Evolutionary conservation across 2,797 vertebrate genomes (phyloP).

Genomic region (Ctenopoma multispine): DNA sequence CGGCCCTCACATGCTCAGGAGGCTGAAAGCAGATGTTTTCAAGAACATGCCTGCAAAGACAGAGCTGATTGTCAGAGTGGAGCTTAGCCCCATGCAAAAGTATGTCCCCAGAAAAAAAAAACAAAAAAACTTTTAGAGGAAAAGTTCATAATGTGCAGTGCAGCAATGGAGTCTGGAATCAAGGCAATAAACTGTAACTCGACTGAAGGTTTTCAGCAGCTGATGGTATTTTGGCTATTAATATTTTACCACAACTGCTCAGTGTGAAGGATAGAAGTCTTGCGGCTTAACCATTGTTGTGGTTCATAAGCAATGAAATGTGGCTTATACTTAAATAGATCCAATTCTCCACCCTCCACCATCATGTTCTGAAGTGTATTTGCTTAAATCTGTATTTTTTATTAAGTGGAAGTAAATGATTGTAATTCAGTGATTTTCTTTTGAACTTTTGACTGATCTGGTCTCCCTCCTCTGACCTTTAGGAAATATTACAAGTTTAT

Average conservation of each 20-base stretch:
- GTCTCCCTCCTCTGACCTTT: constrained; percentile 29
- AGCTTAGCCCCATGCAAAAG: constrained; percentile 99
- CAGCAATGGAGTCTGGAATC: not conserved
- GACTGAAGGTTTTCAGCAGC: not conserved
- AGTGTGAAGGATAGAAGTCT: not conserved
- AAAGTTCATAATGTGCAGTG: not conserved
- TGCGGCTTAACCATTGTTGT: not conserved
- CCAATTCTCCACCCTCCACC: not conserved
- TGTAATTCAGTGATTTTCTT: too few species aligned
- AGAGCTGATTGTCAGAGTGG: constrained; percentile 95
- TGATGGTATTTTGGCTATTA: too few species aligned
- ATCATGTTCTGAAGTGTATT: not conserved
- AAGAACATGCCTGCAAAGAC: constrained; percentile 99
- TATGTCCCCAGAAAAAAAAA: constrained; percentile 80
- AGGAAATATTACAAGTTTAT: constrained; percentile 99
- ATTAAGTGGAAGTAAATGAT: not conserved
- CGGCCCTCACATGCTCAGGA: constrained; percentile 96
- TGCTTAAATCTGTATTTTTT: not conserved
- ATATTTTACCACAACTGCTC: not conserved
- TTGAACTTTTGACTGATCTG: not conserved
- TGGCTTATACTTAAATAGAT: too few species aligned
- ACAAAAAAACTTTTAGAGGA: not conserved
- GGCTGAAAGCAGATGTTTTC: constrained; percentile 96
- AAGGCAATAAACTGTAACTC: not conserved
- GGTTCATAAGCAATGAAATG: too few species aligned